Base-by-base conservation (phyloP, 2,888 invertebrate species). In the Orthonychiurus folsomi region DNA sequence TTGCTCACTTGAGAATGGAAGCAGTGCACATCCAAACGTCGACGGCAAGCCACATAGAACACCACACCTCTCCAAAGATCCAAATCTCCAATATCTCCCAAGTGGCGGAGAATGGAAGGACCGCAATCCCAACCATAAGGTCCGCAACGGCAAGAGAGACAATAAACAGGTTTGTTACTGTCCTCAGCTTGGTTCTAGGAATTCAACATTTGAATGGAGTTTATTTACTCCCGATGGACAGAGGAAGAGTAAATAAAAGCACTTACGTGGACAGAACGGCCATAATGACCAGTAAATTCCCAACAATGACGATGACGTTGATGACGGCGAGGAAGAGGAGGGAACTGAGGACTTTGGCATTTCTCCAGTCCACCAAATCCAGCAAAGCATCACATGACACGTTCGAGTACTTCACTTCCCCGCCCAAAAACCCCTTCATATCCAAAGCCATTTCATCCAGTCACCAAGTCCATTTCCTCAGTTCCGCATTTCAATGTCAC, bases 1-100 rank as follows among this genome's bases (percentile, higher is more conserved):
- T n/a, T n/a, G 15, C 15, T 37, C 15, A 37, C 37, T 96, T 96
- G 73, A 96, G 82, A 74, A 96, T 96, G 73, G 93, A 94, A 0
- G 96, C 93, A 0, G 97, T 97, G 80, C 95, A 96, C 89, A 96
- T 89, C 93, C 95, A 94, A 15, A 97, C 96, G 79, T 97, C 97
- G 63, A 95, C 86, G 0, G 96, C 95, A 68, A 97, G 81, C 96
- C 96, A 97, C 70, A 93, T 85, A 66, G 90, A 88, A 80, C 96
- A 97, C 93, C 95, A 94, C 54, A 92, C 82, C 77, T 89, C 88
- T 58, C 96, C 95, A 77, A 95, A 97, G 74, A 95, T 89, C 97
- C 97, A 97, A 76, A 93, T 87, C 87, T 92, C 81, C 50, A 78
- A 76, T 63, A 93, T 92, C 78, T 95, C 93, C 82, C 93, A 88